Base-by-base conservation (phyloP, 1,140 invertebrate species). In the Calycopis cecrops region DNA sequence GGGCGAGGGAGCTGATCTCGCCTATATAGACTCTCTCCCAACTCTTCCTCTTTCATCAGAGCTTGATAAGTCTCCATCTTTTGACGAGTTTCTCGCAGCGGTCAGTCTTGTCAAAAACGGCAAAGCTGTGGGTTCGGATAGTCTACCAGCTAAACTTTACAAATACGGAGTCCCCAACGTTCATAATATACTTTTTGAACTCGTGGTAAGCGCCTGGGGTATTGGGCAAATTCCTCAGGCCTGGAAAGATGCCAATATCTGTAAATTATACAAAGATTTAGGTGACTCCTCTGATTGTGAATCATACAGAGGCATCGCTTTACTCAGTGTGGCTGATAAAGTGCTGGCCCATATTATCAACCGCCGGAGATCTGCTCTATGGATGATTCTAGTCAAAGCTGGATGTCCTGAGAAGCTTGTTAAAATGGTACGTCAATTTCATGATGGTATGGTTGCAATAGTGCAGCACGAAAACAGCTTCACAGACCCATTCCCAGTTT, bases 401-500 rank as follows among this genome's bases (percentile, higher is more conserved):
- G n/a, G n/a, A n/a, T n/a, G n/a, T n/a, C n/a, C n/a, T n/a, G 40
- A 9, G 12, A 44, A 44, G 11, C 1, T 17, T 4, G 9, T 16
- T 12, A 42, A 16, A 1, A 14, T 44, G 9, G 14, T 14, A 3
- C 40, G 40, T 8, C 40, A 44, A 44, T 44, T 44, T 17, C 40
- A 17, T 14, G 40, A 9, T 8, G 12, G 14, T n/a, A 44, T 44
- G n/a, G 12, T 44, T 1, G 40, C 6, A 3, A 44, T 12, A 8
- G 40, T 44, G 7, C 40, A 16, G 12, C 40, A 44, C 12, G 12
- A 44, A 28, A 2, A 28, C 21, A 6, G 6, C 21, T 28, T 28
- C 21, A 28, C 55, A 9, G 55, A 57, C 7, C 35, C 17, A 35
- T 37, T 59, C 21, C 54, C 4, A 28, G 54, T 60, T 11, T 38